These are phyloP conservation scores for Cryptocephalus moraei DNA, from an alignment of 2,888 invertebrate genomes.

Conservation along the genomic window DNA sequence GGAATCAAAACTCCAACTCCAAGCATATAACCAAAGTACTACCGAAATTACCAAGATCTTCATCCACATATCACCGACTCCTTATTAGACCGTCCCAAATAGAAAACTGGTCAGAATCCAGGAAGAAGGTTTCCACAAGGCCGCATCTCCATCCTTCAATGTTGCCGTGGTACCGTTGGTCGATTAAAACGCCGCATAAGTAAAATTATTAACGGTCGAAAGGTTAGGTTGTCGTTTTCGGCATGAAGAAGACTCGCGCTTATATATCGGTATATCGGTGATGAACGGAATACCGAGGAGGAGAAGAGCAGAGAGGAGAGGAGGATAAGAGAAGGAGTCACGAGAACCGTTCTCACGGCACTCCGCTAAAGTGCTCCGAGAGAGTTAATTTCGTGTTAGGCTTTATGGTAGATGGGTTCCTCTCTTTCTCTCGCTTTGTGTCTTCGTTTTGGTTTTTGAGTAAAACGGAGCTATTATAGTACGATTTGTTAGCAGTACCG, in stretches of 20 bases:
- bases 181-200: not conserved
- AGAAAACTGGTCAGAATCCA: too few relatives aligned
- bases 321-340: slow-evolving; percentile 8
- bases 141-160: too few relatives aligned
- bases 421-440: too few relatives aligned
- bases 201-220: slow-evolving; percentile 14
- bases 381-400: slow-evolving; percentile 13
- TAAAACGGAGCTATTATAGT: too few relatives aligned
- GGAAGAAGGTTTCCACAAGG: slow-evolving; percentile 6
- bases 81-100: too few relatives aligned
- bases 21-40: too few relatives aligned
- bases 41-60: too few relatives aligned
- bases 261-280: not conserved
- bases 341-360: slow-evolving; percentile 18
- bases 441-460: too few relatives aligned
- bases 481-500: too few relatives aligned
- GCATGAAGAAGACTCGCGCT: not conserved
- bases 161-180: too few relatives aligned
- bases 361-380: slow-evolving; percentile 6
- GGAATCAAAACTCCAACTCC: too few relatives aligned
- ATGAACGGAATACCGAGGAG: not conserved
- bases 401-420: slow-evolving; percentile 3
- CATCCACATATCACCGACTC: too few relatives aligned
- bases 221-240: slow-evolving; percentile 6
- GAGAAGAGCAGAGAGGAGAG: not conserved